Base-by-base conservation (phyloP, 2,888 invertebrate species). In the Boloria euphrosyne region DNA sequence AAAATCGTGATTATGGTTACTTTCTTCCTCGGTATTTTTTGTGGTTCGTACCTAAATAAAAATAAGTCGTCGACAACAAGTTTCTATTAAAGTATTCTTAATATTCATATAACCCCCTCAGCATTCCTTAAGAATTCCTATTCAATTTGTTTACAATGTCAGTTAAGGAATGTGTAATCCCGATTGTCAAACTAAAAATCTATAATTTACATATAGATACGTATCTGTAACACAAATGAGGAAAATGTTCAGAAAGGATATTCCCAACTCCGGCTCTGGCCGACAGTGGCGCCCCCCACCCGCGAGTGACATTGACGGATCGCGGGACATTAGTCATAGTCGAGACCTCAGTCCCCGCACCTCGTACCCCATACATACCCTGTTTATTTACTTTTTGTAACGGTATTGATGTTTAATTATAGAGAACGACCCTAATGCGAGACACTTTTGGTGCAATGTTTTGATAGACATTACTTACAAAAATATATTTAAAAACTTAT, bases 301-400 rank as follows among this genome's bases (percentile, higher is more conserved):
- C 87, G 84, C 86, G 85, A 88, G 84, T 89, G 94, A 94, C 94
- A 94, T 93, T 94, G 94, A 94, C 94, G 93, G 93, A 94, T 94
- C 93, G 94, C 86, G 90, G 85, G 85, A 90, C 93, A 94, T 94
- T 94, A 94, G 94, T 94, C 94, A 94, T 94, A 94, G 93, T 93
- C 92, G 90, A 85, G 86, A 83, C 90, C 89, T 84, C 86, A 78
- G 79, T 88, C 89, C 88, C 88, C 88, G 83, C 84, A 83, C 83
- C 88, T 85, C 88, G 72, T 81, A 84, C 87, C 88, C 84, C 82
- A 75, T 84, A 89, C 81, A 83, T 87, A 88, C 90, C 88, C 88
- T 87, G 86, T 91, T 87, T 92, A 91, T 92, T 92, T 92, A 92
- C 91, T 91, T 92, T 91, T 92, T 90, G 89, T 91, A 90, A 90